Conservation (phyloP, 2,888 invertebrate genomes). For the Catonia carolina region DNA sequence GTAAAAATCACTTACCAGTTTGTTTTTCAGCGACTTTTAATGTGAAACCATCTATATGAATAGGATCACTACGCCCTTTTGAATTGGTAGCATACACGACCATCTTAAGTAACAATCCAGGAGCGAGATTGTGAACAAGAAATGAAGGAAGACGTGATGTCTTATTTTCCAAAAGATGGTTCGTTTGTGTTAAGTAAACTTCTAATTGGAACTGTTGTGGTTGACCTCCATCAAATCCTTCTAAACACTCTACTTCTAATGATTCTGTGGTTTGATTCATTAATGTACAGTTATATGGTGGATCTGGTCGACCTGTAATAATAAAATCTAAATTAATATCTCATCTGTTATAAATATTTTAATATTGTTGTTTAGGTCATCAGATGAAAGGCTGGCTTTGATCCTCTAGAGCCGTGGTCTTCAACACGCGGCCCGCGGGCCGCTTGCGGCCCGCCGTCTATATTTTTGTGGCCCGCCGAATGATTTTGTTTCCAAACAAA, state of each 20-base stretch:
- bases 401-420: no score
- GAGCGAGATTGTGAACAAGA: conserved; percentile 67
- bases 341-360: no score
- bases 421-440: no score
- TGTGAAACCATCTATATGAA: conserved; percentile 63
- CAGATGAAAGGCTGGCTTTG: no score
- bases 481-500: no score
- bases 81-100: conserved; percentile 75
- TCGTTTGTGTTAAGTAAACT: conserved; percentile 61
- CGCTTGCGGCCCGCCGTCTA: no score
- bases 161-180: conserved; percentile 58
- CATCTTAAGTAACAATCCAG: conserved; percentile 71
- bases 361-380: no score
- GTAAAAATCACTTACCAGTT: no score
- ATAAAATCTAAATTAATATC: no score
- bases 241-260: conserved; percentile 61
- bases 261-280: conserved; percentile 72
- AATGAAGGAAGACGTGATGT: conserved; percentile 66
- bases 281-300: conserved; percentile 68
- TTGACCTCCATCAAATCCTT: conserved; percentile 72
- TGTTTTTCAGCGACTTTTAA: conserved; percentile 69
- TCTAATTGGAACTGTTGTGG: conserved; percentile 66
- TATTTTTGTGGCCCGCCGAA: no score
- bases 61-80: conserved; percentile 70
- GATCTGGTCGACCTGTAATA: conserved; percentile 61